Conservation (phyloP, 2,797 vertebrate species). For the Xenops minutus region DNA sequence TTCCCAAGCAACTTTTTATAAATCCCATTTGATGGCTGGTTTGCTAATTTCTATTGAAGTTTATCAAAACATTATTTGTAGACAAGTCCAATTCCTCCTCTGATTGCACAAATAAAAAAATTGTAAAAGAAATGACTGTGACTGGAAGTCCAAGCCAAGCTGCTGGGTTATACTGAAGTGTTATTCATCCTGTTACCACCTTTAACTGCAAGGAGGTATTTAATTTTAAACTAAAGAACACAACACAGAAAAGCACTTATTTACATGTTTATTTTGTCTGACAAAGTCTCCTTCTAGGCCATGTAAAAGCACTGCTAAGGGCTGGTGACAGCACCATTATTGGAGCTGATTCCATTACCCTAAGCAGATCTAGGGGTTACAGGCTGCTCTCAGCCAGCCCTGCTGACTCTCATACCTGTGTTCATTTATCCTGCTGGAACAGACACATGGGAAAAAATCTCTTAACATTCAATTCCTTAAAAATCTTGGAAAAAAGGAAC, state of each 20-base stretch:
- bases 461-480: not conserved
- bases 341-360: not conserved
- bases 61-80: slow-evolving; percentile 39
- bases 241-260: not conserved
- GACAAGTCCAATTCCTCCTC: slow-evolving; percentile 14
- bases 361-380: not conserved
- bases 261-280: not conserved
- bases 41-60: slow-evolving; percentile 45
- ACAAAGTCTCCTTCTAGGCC: not conserved
- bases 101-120: not conserved
- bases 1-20: slow-evolving; percentile 67
- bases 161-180: not conserved
- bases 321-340: not conserved
- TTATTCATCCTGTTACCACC: not conserved
- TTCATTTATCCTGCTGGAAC: not conserved
- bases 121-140: not conserved
- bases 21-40: slow-evolving; percentile 23
- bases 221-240: not conserved
- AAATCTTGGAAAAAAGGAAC: not conserved
- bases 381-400: not conserved
- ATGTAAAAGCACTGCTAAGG: not conserved
- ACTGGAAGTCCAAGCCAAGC: not conserved
- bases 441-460: not conserved
- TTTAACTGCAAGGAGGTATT: not conserved
- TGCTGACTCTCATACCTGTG: not conserved